These are phyloP conservation scores for Rhineura floridana DNA, from an alignment of 2,113 vertebrate genomes.

Conservation along the genomic window DNA sequence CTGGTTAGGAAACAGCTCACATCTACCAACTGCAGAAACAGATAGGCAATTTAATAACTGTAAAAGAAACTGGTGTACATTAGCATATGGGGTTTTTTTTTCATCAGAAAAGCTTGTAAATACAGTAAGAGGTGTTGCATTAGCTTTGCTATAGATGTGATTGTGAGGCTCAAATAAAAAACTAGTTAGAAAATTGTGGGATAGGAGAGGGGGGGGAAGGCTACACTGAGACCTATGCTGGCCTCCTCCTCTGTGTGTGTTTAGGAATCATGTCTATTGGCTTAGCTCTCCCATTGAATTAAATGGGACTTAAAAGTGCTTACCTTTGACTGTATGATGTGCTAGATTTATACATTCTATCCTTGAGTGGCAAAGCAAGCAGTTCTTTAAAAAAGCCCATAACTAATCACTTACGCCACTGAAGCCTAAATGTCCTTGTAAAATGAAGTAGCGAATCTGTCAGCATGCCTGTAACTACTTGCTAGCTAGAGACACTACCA, in stretches of 20 bases:
- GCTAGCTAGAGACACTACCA: conserved; percentile 57
- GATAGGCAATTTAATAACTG: conserved; percentile 40
- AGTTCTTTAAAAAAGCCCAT: neutral
- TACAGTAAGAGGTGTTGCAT: conserved; percentile 1
- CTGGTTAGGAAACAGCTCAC: conserved; percentile 37
- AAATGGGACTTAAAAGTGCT: neutral
- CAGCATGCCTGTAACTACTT: conserved; percentile 52
- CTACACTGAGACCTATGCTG: neutral
- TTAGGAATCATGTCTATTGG: too few relatives aligned
- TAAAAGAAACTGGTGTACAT: conserved; percentile 14
- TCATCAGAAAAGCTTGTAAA: conserved; percentile 32
- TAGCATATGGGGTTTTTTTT: neutral
- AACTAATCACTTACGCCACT: conserved; percentile 45
- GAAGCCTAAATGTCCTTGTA: conserved; percentile 53
- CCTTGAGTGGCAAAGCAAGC: conserved; percentile 36
- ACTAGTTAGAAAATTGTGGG: neutral
- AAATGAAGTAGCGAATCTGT: conserved; percentile 57
- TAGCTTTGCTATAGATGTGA: conserved; percentile 21
- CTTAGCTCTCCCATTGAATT: neutral
- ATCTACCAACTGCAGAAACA: conserved; percentile 5
- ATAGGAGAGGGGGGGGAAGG: neutral
- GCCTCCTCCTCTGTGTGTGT: neutral
- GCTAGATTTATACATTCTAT: neutral
- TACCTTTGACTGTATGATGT: neutral
- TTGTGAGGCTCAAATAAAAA: neutral